Evolutionary conservation across 2,797 vertebrate species (phyloP).

Genomic region (Chaunax sp.): DNA sequence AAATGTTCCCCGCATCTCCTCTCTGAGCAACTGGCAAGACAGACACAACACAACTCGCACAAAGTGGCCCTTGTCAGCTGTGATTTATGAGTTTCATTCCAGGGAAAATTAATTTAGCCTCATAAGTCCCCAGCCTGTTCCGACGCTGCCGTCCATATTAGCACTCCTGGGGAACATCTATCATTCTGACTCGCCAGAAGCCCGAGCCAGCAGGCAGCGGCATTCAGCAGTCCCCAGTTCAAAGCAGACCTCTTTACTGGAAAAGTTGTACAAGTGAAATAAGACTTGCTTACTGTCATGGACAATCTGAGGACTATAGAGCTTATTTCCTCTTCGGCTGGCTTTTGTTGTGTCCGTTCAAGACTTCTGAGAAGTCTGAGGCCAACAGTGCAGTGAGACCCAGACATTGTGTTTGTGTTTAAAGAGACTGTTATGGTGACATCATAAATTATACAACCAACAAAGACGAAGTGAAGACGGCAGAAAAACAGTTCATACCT

Average conservation of each 20-base stretch:
- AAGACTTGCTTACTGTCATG: constrained; percentile 61
- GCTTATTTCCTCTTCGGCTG: constrained; percentile 46
- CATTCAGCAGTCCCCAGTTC: constrained; percentile 32
- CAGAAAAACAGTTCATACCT: constrained; percentile 7
- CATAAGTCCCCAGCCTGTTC: constrained; percentile 74
- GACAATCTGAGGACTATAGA: constrained; percentile 52
- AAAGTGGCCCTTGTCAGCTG: constrained; percentile 76
- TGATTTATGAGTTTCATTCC: constrained; percentile 83
- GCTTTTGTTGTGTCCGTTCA: constrained; percentile 25
- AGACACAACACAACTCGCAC: constrained; percentile 72
- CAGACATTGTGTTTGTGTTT: constrained; percentile 34
- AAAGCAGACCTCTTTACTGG: constrained; percentile 48
- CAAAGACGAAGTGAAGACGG: neutral
- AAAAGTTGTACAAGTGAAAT: constrained; percentile 53
- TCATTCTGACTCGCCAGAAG: constrained; percentile 72
- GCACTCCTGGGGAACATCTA: constrained; percentile 79
- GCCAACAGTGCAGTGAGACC: constrained; percentile 17
- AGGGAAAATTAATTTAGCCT: constrained; percentile 81
- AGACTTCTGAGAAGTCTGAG: constrained; percentile 47
- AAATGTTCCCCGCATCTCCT: constrained; percentile 64
- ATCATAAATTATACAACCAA: constrained; percentile 8
- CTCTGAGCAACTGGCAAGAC: constrained; percentile 61
- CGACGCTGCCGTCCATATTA: constrained; percentile 72
- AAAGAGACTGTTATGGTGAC: constrained; percentile 18
- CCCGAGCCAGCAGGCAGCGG: constrained; percentile 45